Conservation (phyloP, 2,888 invertebrate genomes). For the Ernsta delagoae region DNA sequence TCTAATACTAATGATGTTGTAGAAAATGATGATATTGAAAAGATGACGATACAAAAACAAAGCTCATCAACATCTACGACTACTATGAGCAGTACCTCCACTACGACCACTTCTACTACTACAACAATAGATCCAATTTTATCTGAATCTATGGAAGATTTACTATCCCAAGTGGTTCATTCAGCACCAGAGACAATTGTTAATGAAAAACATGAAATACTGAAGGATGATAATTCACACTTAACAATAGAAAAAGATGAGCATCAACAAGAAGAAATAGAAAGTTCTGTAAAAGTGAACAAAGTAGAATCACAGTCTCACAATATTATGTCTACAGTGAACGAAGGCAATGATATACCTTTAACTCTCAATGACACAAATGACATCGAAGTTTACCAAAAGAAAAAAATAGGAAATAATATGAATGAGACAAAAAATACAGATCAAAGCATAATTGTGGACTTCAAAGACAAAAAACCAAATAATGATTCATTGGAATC, state of each 20-base stretch:
- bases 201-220: conserved; percentile 45
- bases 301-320: conserved; percentile 14
- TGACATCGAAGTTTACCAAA: conserved; percentile 7
- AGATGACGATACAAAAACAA: conserved; percentile 38
- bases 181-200: conserved; percentile 57
- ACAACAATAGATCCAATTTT: conserved; percentile 71
- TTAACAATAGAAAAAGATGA: conserved; percentile 4
- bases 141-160: conserved; percentile 77
- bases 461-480: conserved; percentile 6
- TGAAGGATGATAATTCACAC: conserved; percentile 17
- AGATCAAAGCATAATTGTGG: conserved; percentile 30
- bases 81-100: conserved; percentile 27
- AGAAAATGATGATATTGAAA: conserved; percentile 13
- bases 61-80: conserved; percentile 39
- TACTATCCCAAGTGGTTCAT: conserved; percentile 78
- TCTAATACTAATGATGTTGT: conserved; percentile 34
- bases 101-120: conserved; percentile 42
- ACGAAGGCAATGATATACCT: background rate
- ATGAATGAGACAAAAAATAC: background rate
- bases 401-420: conserved; percentile 10
- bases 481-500: background rate
- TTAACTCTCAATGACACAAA: conserved; percentile 10
- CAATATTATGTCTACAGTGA: background rate
- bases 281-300: background rate
- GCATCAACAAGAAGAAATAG: conserved; percentile 11